Evolutionary conservation across 2,113 vertebrate species (phyloP), one percentile per base, ranked within the genome.

Genomic region (Syngnathus scovelli): DNA sequence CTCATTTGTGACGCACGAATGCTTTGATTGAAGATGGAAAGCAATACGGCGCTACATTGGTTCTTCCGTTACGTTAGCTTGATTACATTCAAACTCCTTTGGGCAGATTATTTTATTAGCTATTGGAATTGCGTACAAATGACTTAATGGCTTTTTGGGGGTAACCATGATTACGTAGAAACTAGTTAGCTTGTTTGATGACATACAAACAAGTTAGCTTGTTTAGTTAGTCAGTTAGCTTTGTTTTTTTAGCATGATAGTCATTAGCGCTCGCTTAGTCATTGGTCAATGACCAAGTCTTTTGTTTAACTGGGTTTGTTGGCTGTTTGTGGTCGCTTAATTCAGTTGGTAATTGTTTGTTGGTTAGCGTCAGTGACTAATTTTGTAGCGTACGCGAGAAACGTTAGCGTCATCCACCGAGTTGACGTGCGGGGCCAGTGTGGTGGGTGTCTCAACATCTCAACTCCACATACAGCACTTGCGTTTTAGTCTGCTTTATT

Each of bases 391-490:
- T 23, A 37, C 9, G n/a, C 27, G 27, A 61, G 38, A 61, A 61
- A 12, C 8, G 19, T 61, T 64, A 21, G 38, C 60, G 23, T 6
- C 5, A 7, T 61, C 10, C 60, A 43, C 60, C 19, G 6, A 21
- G 27, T 61, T 38, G 11, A 18, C n/a, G 62, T 33, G 27, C 27
- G 27, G 27, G 27, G 23, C 13, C 21, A 19, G 44, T 51, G 27
- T 49, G 9, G 44, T 36, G 37, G 9, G 44, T 36, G 37, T 64
- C 46, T 33, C 63, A 18, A 19, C 44, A 49, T 33, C 33, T 7
- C 54, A 64, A 49, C 51, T n/a, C 62, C 33, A n/a, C 33, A 64
- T 51, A 51, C 46, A n/a, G 44, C 44, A 7, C 27, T 64, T 49
- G 23, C 27, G 43, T 48, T 64, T 64, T 48, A 49, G 44, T 27